Evolutionary conservation across 2,888 invertebrate genomes (phyloP), one percentile per base, ranked within the genome.

Genomic region (Ligdia adustata): DNA sequence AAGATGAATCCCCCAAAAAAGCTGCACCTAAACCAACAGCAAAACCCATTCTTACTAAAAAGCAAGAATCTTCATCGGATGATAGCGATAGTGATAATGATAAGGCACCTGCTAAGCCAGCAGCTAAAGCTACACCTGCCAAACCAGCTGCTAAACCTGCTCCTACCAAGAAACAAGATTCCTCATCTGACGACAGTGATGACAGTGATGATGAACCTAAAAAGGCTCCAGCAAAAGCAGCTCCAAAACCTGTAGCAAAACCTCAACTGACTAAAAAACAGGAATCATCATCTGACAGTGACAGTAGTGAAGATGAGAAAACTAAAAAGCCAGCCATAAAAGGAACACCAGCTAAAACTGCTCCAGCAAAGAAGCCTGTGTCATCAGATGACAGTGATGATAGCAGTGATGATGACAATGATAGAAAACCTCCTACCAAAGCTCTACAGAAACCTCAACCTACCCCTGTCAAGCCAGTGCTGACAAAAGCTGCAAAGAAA

Each of bases 331-430:
- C 62, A 62, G 28, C 40, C 42, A 34, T 14, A 0, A 56, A 56
- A 34, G 22, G 20, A 1, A 43, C 53, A 15, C 54, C 55, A 28
- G 45, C 52, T 9, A 69, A 68, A 51, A 43, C 61, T 34, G 57
- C 63, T 29, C 52, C 67, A 27, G 52, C 50, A 5, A 69, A 74
- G 31, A 79, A 81, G 61, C 79, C 81, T 56, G 75, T 78, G 26
- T 77, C 77, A 9, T 76, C 78, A 11, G 81, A 83, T 3, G 83
- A 82, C 39, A 79, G 77, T 40, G 61, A 61, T 42, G 79, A 80
- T 7, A 74, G 73, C 13, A 81, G 82, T 52, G 79, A 79, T 13
- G 77, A 79, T 32, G 84, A 86, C 16, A 79, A 80, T 32, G 84
- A 86, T 16, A 79, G 80, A 69, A 47, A 47, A 16, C 27, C 34